Base-by-base conservation (phyloP, 2,113 vertebrate genomes). In the Isichthys henryi region DNA sequence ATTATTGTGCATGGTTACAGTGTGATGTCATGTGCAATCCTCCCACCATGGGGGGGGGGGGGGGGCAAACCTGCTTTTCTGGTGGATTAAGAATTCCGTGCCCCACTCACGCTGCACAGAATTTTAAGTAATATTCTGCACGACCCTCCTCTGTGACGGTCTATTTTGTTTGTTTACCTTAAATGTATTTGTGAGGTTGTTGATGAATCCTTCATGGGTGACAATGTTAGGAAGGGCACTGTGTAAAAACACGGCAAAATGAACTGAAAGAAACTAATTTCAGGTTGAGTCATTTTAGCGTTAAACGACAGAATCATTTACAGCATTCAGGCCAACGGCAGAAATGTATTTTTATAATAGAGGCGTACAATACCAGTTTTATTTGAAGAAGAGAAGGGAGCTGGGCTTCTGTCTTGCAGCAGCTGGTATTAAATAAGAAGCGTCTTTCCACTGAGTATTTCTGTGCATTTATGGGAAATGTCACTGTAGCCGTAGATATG, bases 401-500 rank as follows among this genome's bases (percentile, higher is more conserved):
- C 91, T 91, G 52, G 92, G 90, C 10, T 70, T 58, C 35, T 88
- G 89, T 90, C 87, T 77, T 35, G 62, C 70, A 82, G 86, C 66
- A 23, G 39, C 74, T 35, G 27, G 90, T n/a, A 88, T 70, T 77
- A 83, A 87, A 90, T 87, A 89, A 84, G 62, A 87, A 84, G 13
- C 0, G 83, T 90, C 89, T 92, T 84, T 77, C 90, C 91, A 90
- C 90, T 91, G 90, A 92, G 93, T 80, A 35, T 80, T 80, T 39
- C 74, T 77, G 4, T 43, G 35, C 91, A 93, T 93, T 94, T 94
- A 92, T 5, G 85, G 89, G 92, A 94, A 93, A 92, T 94, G 93
- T 95, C 94, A 94, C 87, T 91, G 92, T 91, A 91, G 91, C 92
- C 88, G 87, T 90, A 95, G 92, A 94, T 93, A 91, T 93, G 92